phyloP scores from a whole-genome alignment of 2,113 vertebrate genomes.

The Aspidoscelis tigris region DNA sequence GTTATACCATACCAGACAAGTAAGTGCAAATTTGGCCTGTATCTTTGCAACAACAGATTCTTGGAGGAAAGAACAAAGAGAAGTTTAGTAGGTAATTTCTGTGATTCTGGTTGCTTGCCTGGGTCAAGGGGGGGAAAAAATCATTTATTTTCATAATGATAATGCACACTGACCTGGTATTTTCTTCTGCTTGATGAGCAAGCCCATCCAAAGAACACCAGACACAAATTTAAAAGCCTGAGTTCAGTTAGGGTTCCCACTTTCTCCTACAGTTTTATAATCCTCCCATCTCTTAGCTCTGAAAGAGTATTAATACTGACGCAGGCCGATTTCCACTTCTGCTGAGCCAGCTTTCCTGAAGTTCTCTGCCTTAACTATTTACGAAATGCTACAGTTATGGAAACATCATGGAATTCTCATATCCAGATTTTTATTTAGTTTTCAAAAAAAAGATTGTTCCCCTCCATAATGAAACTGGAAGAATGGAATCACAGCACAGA shows the following conservation, averaged over 20 bases:
- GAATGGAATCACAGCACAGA: not conserved
- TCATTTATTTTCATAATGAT: not conserved
- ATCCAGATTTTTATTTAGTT: not conserved
- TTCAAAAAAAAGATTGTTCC: rapidly evolving
- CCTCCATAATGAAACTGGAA: not conserved
- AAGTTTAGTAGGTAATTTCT: not conserved
- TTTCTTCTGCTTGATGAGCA: conserved; percentile 30
- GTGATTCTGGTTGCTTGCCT: conserved; percentile 14
- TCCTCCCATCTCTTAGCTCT: conserved; percentile 64
- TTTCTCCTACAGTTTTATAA: conserved; percentile 67
- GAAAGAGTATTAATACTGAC: conserved; percentile 70
- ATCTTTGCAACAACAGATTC: not conserved
- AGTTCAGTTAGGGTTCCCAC: conserved; percentile 46
- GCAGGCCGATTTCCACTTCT: conserved; percentile 58
- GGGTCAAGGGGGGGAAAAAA: conserved; percentile 28
- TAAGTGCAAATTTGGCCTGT: not conserved
- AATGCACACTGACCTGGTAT: not conserved
- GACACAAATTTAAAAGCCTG: conserved; percentile 63
- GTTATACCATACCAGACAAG: no score
- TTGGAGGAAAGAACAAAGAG: not conserved
- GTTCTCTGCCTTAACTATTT: conserved; percentile 40
- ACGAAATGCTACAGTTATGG: conserved; percentile 13
- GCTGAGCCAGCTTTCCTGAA: conserved; percentile 59
- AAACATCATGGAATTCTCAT: conserved; percentile 10
- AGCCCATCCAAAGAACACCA: conserved; percentile 43